Evolutionary conservation across 2,888 invertebrate genomes (phyloP), one percentile per base, ranked within the genome.

Genomic region (Coenonympha glycerion): DNA sequence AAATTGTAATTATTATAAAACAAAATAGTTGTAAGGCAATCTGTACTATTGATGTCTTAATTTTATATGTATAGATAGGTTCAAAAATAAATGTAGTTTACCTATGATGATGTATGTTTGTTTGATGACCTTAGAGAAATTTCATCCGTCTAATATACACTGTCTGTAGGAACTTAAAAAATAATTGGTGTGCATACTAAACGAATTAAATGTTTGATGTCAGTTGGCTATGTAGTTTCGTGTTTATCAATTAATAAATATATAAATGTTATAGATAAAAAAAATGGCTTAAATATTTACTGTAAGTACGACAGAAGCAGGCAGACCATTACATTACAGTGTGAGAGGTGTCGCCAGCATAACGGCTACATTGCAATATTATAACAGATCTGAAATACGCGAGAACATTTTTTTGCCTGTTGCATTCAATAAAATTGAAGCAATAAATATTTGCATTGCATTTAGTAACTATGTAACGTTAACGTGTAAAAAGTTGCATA

Each of bases 141-240:
- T 46, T 48, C 46, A 56, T 56, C 56, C 56, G 56, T 56, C 56
- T 56, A 36, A 50, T 56, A 53, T 53, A 56, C 56, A 56, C 56
- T 56, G 50, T 56, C 53, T 56, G 37, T 56, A 56, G 50, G 48
- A 45, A 48, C 28, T 45, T 41, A 42, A 21, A 36, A 39, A 22
- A 33, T 39, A 44, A 53, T 56, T 55, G 55, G 39, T 49, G 49
- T 53, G 41, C 47, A 53, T 50, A 49, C 41, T 53, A 48, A 47
- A 49, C 46, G 47, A 50, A 50, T 45, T 53, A 45, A 50, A 55
- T 55, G 50, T 56, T 53, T 50, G 49, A 36, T 55, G 56, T 56
- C 15, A 46, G 33, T 22, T 18, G 24, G 45, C 19, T 41, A 42
- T 45, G 46, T 37, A 18, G 47, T 53, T 53, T 51, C 48, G 47